A percentile compares a stretch with the other conserved stretches of the same genome.
phyloP scores from a whole-genome alignment of 2,113 vertebrate species.

The Anolis carolinensis region DNA sequence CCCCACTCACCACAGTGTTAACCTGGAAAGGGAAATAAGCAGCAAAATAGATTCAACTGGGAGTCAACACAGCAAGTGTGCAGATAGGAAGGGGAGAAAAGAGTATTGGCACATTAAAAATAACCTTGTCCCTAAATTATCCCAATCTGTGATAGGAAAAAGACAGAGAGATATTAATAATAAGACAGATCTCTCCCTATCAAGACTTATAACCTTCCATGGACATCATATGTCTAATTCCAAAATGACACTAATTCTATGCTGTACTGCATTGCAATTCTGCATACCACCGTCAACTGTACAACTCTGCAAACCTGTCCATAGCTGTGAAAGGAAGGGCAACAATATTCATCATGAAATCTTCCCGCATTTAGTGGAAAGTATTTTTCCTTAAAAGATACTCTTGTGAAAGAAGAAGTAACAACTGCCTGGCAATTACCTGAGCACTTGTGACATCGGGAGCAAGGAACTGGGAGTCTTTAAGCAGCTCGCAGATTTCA shows the following conservation, averaged over 20 bases:
- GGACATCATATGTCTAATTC: not conserved
- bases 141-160: not conserved
- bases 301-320: not conserved
- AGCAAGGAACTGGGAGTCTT: conserved; percentile 96
- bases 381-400: too few species aligned
- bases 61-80: accelerated
- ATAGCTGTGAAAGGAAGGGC: not conserved
- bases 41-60: not conserved
- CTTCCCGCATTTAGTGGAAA: not conserved
- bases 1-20: conserved; percentile 96
- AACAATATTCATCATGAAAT: not conserved
- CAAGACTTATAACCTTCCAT: not conserved
- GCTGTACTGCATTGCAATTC: accelerated
- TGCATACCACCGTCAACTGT: not conserved
- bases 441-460: conserved; percentile 97
- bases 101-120: not conserved
- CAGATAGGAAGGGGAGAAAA: not conserved
- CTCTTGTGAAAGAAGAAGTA: not conserved
- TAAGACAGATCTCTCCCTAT: not conserved
- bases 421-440: conserved; percentile 63
- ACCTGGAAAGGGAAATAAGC: conserved; percentile 77
- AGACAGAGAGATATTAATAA: not conserved
- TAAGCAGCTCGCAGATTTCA: conserved; percentile 96
- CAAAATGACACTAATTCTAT: not conserved
- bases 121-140: not conserved